These are phyloP conservation scores for Syngnathoides biaculeatus DNA, from an alignment of 2,113 vertebrate genomes.

Conservation along the genomic window DNA sequence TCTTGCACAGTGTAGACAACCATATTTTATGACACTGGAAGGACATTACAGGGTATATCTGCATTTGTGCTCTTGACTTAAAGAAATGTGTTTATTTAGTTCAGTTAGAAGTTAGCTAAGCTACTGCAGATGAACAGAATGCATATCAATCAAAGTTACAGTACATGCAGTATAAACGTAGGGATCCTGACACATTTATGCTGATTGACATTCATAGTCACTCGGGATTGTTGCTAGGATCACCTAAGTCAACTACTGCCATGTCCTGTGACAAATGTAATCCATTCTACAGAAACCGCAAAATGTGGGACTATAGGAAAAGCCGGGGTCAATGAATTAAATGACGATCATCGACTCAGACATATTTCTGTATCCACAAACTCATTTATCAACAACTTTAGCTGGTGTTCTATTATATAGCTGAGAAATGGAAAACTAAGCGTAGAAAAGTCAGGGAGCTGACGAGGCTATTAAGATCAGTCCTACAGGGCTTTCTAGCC, in stretches of 20 bases:
- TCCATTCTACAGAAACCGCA: background rate
- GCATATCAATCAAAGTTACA: background rate
- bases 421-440: background rate
- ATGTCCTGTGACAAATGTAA: background rate
- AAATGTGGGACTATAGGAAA: background rate
- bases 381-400: background rate
- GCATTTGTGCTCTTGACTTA: background rate
- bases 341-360: background rate
- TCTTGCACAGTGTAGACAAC: conserved; percentile 2
- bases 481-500: background rate
- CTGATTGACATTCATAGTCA: background rate
- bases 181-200: background rate
- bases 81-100: background rate
- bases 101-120: background rate
- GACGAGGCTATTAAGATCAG: background rate
- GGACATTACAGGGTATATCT: no score
- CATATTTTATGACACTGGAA: background rate
- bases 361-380: background rate
- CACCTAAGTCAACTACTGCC: background rate
- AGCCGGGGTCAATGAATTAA: background rate
- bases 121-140: background rate
- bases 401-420: background rate
- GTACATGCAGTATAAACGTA: background rate
- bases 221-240: background rate
- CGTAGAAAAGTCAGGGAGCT: background rate